These are phyloP conservation scores for Tipula helvola DNA, from an alignment of 2,888 invertebrate species.

Conservation along the genomic window DNA sequence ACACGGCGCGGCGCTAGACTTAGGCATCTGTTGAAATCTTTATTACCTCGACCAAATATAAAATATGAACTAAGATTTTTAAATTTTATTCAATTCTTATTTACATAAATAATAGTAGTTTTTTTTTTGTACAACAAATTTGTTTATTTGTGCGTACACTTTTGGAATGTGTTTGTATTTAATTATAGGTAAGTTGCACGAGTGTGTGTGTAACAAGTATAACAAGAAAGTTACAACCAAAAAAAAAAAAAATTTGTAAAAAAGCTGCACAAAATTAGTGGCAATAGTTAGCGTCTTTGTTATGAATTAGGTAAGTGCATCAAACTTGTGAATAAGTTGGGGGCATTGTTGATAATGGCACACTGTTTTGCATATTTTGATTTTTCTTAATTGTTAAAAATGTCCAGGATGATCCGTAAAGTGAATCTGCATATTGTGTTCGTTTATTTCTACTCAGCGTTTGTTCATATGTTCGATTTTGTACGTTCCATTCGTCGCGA, in stretches of 20 bases:
- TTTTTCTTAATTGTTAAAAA: constrained; percentile 6
- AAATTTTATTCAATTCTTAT: background rate
- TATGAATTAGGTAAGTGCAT: background rate
- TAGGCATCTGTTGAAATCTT: background rate
- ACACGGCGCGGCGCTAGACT: background rate
- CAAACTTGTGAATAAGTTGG: background rate
- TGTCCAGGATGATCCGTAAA: background rate
- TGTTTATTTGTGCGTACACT: background rate
- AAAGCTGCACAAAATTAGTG: background rate
- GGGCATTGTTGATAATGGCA: background rate
- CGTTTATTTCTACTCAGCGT: background rate
- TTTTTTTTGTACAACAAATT: background rate
- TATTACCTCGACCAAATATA: background rate
- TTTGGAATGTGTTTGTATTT: background rate
- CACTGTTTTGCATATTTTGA: background rate
- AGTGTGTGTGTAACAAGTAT: background rate
- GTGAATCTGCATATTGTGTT: background rate
- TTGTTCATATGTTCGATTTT: background rate
- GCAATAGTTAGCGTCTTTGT: background rate
- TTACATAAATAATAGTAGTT: background rate
- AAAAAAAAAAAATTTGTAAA: background rate
- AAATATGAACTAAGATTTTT: background rate
- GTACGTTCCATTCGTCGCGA: background rate
- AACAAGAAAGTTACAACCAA: background rate
- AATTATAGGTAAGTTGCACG: background rate